Conservation (phyloP, 2,113 vertebrate genomes). For the Osmerus eperlanus region DNA sequence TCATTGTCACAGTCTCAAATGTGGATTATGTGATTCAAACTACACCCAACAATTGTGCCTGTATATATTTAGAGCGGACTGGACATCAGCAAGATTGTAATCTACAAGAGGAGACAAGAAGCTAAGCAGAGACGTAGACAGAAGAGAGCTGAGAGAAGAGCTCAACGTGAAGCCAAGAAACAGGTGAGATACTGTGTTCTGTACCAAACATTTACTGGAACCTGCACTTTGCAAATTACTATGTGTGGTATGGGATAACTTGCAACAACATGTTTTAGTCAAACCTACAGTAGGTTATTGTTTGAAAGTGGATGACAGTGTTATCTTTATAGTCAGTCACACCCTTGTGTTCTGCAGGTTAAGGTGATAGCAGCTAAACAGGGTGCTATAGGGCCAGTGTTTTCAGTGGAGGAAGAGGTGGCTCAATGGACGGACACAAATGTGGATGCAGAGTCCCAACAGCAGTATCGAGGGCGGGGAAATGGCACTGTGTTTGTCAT, state of each 20-base stretch:
- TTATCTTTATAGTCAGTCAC: not conserved
- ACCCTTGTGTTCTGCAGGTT: too few species aligned
- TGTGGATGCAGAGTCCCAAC: conserved; percentile 26
- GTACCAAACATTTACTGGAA: not conserved
- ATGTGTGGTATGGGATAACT: not conserved
- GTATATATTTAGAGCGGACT: conserved; percentile 76
- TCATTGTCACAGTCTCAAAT: not conserved
- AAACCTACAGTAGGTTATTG: not conserved
- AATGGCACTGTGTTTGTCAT: conserved; percentile 74
- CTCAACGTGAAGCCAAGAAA: conserved; percentile 70
- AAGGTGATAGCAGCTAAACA: conserved; percentile 29
- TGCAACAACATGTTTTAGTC: not conserved
- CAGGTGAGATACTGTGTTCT: conserved; percentile 48
- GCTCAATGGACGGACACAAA: conserved; percentile 38
- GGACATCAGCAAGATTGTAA: conserved; percentile 81
- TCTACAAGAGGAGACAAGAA: conserved; percentile 84
- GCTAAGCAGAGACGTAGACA: conserved; percentile 78
- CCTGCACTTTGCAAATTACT: not conserved
- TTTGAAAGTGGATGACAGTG: not conserved
- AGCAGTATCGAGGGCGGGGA: conserved; percentile 46
- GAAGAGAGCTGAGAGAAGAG: conserved; percentile 73
- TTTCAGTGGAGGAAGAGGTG: conserved; percentile 63
- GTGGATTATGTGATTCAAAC: not conserved
- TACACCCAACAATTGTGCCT: not conserved
- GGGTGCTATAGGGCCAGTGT: conserved; percentile 24